Percentiles rank a stretch among this genome's conserved stretches.
phyloP scores from a whole-genome alignment of 1,140 invertebrate species.

The Anastrepha ludens region DNA sequence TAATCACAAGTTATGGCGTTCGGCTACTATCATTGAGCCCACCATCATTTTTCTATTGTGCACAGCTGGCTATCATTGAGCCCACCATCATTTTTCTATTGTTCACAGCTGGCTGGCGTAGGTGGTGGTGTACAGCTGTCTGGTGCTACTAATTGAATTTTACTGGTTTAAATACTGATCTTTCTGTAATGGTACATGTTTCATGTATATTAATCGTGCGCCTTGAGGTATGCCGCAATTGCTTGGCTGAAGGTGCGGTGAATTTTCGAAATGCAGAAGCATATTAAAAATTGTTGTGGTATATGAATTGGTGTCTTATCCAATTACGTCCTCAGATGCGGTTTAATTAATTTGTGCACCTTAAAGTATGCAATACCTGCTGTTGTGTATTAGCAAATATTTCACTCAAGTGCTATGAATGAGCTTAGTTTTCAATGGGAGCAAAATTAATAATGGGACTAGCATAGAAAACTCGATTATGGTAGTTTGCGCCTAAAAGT shows the following conservation, averaged over 20 bases:
- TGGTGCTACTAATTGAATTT: constrained; percentile 3
- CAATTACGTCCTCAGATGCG: too few species aligned
- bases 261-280: too few species aligned
- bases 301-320: too few species aligned
- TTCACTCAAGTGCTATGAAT: too few species aligned
- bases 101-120: not conserved
- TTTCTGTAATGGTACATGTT: not conserved
- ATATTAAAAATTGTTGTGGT: too few species aligned
- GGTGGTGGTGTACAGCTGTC: not conserved
- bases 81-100: not conserved
- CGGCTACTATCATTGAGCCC: not conserved
- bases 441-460: too few species aligned
- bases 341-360: too few species aligned
- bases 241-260: too few species aligned
- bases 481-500: not conserved
- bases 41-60: not conserved
- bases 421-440: too few species aligned
- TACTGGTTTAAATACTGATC: not conserved
- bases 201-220: not conserved
- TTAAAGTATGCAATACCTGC: too few species aligned
- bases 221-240: not conserved
- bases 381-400: too few species aligned
- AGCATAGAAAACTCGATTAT: too few species aligned
- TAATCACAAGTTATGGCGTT: constrained; percentile 16
- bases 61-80: not conserved